A percentile compares a stretch with the other conserved stretches of the same genome.
phyloP scores from a whole-genome alignment of 2,888 invertebrate genomes.

The Sarcophaga rosellei region DNA sequence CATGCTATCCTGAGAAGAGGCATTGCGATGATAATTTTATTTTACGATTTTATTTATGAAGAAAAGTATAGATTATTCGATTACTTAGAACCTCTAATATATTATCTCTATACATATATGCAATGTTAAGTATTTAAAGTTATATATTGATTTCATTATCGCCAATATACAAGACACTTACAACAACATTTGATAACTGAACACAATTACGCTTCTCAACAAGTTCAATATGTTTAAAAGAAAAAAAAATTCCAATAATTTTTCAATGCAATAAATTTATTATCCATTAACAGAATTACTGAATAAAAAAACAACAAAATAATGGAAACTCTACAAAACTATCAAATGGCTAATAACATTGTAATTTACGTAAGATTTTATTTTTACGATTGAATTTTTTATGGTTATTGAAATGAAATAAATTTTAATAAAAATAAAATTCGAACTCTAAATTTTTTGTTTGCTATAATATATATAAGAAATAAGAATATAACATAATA shows the following conservation, averaged over 20 bases:
- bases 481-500: too few relatives aligned
- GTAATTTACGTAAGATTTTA: constrained; percentile 50
- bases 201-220: constrained; percentile 43
- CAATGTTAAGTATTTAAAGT: constrained; percentile 3
- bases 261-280: constrained; percentile 54
- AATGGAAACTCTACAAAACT: background rate
- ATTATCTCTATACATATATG: background rate
- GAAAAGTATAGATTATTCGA: too few relatives aligned
- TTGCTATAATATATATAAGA: background rate
- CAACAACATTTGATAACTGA: constrained; percentile 46
- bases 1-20: too few relatives aligned
- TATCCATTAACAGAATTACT: constrained; percentile 41
- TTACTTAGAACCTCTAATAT: background rate
- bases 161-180: constrained; percentile 27
- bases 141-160: constrained; percentile 17
- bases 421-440: constrained; percentile 6
- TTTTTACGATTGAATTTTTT: constrained; percentile 17
- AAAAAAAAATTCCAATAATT: constrained; percentile 36
- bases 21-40: too few relatives aligned
- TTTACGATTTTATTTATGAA: too few relatives aligned
- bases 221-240: constrained; percentile 12
- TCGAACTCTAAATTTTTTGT: background rate
- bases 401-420: constrained; percentile 7
- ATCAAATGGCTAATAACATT: constrained; percentile 6
- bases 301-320: constrained; percentile 24